phyloP scores from a whole-genome alignment of 2,797 vertebrate species.

The Pelobates cultripes region DNA sequence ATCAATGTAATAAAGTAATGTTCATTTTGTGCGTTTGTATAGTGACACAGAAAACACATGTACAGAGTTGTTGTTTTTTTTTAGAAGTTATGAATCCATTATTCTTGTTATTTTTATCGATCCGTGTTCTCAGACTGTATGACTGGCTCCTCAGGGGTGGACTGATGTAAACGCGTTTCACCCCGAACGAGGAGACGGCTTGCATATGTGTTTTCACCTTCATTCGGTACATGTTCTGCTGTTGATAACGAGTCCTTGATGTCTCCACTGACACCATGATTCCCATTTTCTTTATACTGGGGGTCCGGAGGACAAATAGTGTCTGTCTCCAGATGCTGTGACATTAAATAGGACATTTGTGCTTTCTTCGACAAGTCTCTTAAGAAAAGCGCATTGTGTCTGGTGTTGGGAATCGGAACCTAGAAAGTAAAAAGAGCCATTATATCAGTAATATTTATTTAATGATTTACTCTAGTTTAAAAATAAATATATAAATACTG shows the following conservation, averaged over 20 bases:
- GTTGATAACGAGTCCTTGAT: neutral
- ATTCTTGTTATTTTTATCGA: too few species aligned
- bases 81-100: too few species aligned
- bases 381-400: slow-evolving; percentile 42
- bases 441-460: neutral
- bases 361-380: neutral
- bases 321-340: neutral
- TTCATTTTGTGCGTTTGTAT: too few species aligned
- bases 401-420: slow-evolving; percentile 33
- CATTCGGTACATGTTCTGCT: neutral
- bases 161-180: neutral
- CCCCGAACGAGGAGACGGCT: neutral
- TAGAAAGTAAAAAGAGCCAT: neutral
- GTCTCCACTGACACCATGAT: too few species aligned
- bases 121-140: neutral
- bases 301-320: neutral
- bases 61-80: too few species aligned
- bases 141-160: neutral
- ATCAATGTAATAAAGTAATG: too few species aligned
- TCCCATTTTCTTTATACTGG: neutral
- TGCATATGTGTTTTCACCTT: neutral
- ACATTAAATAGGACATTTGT: neutral
- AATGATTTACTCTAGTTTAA: too few species aligned
- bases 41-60: too few species aligned
- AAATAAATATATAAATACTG: too few species aligned